Conservation (phyloP, 2,888 invertebrate species). For the Lithosia quadra region DNA sequence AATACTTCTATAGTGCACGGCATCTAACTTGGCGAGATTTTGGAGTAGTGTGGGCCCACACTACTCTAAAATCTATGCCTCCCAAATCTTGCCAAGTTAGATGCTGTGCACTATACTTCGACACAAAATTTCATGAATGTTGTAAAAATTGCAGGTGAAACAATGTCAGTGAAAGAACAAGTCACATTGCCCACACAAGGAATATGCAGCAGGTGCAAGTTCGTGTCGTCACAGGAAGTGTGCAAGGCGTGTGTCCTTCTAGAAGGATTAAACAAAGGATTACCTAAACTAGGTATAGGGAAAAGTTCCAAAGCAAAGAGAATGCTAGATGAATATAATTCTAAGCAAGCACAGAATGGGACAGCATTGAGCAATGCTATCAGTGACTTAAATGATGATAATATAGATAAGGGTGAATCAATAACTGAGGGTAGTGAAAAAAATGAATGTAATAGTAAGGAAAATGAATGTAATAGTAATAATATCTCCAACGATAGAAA, state of each 20-base stretch:
- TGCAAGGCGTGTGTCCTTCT: slow-evolving; percentile 99
- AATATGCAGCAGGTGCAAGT: slow-evolving; percentile 94
- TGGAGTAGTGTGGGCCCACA: too few species aligned
- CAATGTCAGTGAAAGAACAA: slow-evolving; percentile 92
- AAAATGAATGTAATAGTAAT: slow-evolving; percentile 31
- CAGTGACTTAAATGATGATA: slow-evolving; percentile 63
- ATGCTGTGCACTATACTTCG: too few species aligned
- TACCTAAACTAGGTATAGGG: slow-evolving; percentile 96
- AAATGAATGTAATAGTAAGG: slow-evolving; percentile 40
- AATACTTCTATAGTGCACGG: too few species aligned
- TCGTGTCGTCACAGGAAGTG: slow-evolving; percentile 95
- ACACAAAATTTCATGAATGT: too few species aligned
- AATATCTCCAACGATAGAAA: slow-evolving; percentile 44
- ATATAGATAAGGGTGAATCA: slow-evolving; percentile 48
- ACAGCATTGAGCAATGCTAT: slow-evolving; percentile 52
- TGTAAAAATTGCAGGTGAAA: slow-evolving; percentile 91
- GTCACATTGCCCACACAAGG: slow-evolving; percentile 94
- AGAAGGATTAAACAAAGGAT: slow-evolving; percentile 97
- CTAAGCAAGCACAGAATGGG: slow-evolving; percentile 56
- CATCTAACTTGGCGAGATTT: too few species aligned
- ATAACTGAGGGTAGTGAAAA: slow-evolving; percentile 44
- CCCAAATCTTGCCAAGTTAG: too few species aligned
- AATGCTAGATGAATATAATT: slow-evolving; percentile 87
- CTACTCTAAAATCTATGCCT: too few species aligned
- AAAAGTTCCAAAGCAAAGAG: slow-evolving; percentile 93